A percentile compares a stretch with the other conserved stretches of the same genome.
phyloP scores from a whole-genome alignment of 2,888 invertebrate genomes.

The Dolomedes plantarius region DNA sequence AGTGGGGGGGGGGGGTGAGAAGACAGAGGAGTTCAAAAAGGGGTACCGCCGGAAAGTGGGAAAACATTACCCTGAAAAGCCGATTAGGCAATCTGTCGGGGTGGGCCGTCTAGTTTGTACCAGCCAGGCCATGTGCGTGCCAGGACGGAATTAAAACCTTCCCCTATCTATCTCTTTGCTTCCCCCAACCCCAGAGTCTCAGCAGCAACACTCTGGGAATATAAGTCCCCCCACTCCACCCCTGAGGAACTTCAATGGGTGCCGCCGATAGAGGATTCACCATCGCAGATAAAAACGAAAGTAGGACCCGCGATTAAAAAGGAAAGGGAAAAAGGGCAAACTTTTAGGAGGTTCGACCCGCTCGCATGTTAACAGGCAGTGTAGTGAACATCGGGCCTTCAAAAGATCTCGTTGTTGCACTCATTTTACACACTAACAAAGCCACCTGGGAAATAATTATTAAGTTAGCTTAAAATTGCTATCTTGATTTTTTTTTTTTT shows the following conservation, averaged over 20 bases:
- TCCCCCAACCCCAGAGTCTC: conserved; percentile 19
- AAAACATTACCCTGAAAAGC: conserved; percentile 50
- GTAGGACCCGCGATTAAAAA: conserved; percentile 28
- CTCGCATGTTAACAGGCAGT: too few relatives aligned
- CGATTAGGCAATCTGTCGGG: conserved; percentile 65
- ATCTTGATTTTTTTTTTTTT: too few relatives aligned
- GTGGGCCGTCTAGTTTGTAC: conserved; percentile 45
- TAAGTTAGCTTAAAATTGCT: too few relatives aligned
- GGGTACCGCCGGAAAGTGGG: conserved; percentile 50
- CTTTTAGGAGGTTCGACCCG: conserved; percentile 35
- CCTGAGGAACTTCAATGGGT: conserved; percentile 38
- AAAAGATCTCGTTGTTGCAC: too few relatives aligned
- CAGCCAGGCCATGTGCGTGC: conserved; percentile 62
- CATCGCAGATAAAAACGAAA: conserved; percentile 44
- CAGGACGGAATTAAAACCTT: conserved; percentile 52
- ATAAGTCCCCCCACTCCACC: conserved; percentile 32
- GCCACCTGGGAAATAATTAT: too few relatives aligned
- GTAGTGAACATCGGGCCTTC: too few relatives aligned
- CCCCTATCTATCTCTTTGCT: conserved; percentile 36
- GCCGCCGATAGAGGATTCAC: conserved; percentile 60
- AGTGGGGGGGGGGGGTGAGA: background rate
- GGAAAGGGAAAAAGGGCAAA: conserved; percentile 20
- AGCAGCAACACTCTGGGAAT: conserved; percentile 26
- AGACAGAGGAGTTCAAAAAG: conserved; percentile 26
- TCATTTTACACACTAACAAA: too few relatives aligned